phyloP scores from a whole-genome alignment of 2,888 invertebrate genomes.

The Apoderus coryli region DNA sequence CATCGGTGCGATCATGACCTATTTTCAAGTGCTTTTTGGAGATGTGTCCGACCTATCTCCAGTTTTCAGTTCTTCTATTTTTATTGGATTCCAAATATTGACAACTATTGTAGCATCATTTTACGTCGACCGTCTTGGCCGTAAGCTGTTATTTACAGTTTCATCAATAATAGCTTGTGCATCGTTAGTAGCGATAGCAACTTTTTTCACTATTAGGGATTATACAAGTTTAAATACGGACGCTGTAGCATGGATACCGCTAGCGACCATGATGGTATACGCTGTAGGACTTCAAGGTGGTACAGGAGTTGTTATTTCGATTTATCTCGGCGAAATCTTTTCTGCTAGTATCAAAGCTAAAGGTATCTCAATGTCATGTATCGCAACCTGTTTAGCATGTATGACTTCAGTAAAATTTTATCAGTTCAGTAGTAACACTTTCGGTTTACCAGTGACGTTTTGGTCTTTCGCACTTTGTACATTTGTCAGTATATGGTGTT shows the following conservation, averaged over 20 bases:
- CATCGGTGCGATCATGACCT: slow-evolving; percentile 21
- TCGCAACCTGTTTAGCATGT: slow-evolving; percentile 18
- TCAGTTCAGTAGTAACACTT: slow-evolving; percentile 20
- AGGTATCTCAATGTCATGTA: slow-evolving; percentile 21
- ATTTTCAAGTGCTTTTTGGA: slow-evolving; percentile 26
- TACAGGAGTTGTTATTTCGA: slow-evolving; percentile 19
- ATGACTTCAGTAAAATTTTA: slow-evolving; percentile 23
- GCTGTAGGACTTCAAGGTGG: slow-evolving; percentile 21
- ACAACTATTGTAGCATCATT: slow-evolving; percentile 22
- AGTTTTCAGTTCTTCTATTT: slow-evolving; percentile 29
- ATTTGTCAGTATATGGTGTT: slow-evolving; percentile 21
- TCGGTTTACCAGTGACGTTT: slow-evolving; percentile 24
- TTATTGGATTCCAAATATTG: slow-evolving; percentile 30
- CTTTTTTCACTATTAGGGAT: slow-evolving; percentile 21
- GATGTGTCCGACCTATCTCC: slow-evolving; percentile 24
- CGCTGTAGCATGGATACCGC: slow-evolving; percentile 20
- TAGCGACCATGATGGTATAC: slow-evolving; percentile 22
- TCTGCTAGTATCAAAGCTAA: slow-evolving; percentile 25
- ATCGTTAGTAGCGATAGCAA: slow-evolving; percentile 19
- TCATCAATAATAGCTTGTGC: slow-evolving; percentile 20
- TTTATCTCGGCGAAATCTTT: slow-evolving; percentile 25
- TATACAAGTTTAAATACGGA: slow-evolving; percentile 18
- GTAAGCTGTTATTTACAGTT: slow-evolving; percentile 21
- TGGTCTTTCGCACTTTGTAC: slow-evolving; percentile 20
- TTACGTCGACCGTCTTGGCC: slow-evolving; percentile 24